These are phyloP conservation scores for Bombus pyrosoma DNA, from an alignment of 1,140 invertebrate species.

Conservation along the genomic window DNA sequence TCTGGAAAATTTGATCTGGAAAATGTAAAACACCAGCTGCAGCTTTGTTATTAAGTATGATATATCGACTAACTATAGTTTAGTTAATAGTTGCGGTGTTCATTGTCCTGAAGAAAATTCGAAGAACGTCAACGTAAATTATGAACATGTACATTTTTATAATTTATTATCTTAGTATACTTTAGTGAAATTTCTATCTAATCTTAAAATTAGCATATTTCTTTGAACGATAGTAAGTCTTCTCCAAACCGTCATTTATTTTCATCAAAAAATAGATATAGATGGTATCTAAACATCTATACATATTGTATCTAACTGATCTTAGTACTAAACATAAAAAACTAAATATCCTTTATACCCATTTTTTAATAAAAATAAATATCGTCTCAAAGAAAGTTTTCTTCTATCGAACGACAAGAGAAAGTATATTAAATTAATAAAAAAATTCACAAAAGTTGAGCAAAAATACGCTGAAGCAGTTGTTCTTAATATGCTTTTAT, in stretches of 20 bases:
- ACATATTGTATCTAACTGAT: background rate
- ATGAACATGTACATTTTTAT: background rate
- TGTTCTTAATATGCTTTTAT: no score
- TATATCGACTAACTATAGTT: background rate
- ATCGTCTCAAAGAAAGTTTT: background rate
- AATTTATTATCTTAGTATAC: no score
- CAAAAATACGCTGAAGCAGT: no score
- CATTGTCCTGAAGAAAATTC: background rate
- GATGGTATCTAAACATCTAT: background rate
- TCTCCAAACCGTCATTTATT: background rate
- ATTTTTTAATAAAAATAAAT: background rate
- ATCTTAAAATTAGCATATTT: no score
- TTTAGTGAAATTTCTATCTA: no score
- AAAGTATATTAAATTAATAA: no score
- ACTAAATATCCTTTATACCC: no score
- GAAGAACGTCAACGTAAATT: background rate
- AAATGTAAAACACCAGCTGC: background rate
- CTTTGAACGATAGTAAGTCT: no score
- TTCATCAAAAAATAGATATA: background rate
- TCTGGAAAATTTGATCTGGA: background rate
- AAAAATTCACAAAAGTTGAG: no score
- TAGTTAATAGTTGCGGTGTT: background rate
- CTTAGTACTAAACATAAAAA: background rate
- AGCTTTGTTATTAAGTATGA: background rate
- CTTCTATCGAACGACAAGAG: no score